A percentile compares a stretch with the other conserved stretches of the same genome.
These are phyloP conservation scores for Coreoperca whiteheadi DNA, from an alignment of 2,113 vertebrate species.

Conservation along the genomic window DNA sequence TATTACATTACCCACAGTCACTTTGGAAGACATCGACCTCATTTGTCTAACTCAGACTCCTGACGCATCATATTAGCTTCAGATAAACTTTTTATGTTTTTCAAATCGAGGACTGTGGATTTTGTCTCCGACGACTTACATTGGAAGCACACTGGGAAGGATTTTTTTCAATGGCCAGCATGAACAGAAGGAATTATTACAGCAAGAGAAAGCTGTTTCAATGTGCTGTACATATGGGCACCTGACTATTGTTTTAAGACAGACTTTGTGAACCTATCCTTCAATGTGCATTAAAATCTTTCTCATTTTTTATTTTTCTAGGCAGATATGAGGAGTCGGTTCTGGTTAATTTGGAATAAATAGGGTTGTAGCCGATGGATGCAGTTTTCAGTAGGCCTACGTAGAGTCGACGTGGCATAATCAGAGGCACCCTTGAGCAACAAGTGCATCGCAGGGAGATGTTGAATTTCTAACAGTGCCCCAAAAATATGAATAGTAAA, in stretches of 20 bases:
- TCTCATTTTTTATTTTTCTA: not conserved
- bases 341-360: not conserved
- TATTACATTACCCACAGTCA: not conserved
- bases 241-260: not conserved
- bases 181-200: not conserved
- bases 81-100: not conserved
- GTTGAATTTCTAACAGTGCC: conserved; percentile 10
- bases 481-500: not conserved
- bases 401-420: not conserved
- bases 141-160: not conserved
- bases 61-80: no score
- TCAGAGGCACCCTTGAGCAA: not conserved
- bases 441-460: not conserved
- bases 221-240: no score
- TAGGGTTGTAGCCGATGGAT: not conserved
- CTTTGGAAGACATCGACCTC: not conserved
- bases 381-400: not conserved
- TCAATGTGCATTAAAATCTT: not conserved
- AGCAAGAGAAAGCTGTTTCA: no score
- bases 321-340: not conserved
- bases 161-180: not conserved
- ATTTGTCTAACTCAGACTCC: no score
- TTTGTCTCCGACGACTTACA: not conserved
- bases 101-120: not conserved
- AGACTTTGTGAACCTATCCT: not conserved